A percentile compares a stretch with the other conserved stretches of the same genome.
Evolutionary conservation across 2,113 vertebrate species (phyloP).

Genomic region (Mormoops blainvillei): DNA sequence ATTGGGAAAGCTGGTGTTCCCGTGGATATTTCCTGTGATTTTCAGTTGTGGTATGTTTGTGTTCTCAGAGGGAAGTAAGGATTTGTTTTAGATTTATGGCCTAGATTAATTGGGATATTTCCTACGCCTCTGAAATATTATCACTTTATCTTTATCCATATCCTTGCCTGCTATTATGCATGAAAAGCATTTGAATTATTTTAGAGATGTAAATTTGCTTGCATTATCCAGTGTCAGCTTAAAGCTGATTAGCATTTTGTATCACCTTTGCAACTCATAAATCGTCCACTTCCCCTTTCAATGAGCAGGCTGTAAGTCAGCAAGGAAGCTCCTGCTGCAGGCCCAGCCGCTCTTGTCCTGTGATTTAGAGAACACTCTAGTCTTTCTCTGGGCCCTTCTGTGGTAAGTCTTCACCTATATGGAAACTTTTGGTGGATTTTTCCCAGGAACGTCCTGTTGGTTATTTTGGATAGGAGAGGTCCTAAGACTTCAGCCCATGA

Average conservation of each 20-base stretch:
- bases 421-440: neutral
- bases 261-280: constrained; percentile 71
- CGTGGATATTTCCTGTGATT: neutral
- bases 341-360: neutral
- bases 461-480: neutral
- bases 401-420: neutral
- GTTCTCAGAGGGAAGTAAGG: neutral
- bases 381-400: neutral
- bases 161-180: constrained; percentile 34
- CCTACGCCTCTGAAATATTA: constrained; percentile 51
- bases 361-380: constrained; percentile 59
- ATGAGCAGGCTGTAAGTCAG: constrained; percentile 45
- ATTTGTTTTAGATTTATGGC: constrained; percentile 47
- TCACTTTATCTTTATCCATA: constrained; percentile 54
- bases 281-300: neutral
- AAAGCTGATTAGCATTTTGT: constrained; percentile 71
- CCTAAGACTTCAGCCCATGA: neutral
- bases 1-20: neutral
- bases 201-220: constrained; percentile 56
- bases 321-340: constrained; percentile 36
- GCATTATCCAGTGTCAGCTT: constrained; percentile 59
- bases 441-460: neutral
- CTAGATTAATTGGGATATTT: constrained; percentile 39
- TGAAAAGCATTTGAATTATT: constrained; percentile 53
- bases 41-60: neutral